Evolutionary conservation across 2,113 vertebrate genomes (phyloP), one percentile per base, ranked within the genome.

Genomic region (Chlorodrepanis virens): DNA sequence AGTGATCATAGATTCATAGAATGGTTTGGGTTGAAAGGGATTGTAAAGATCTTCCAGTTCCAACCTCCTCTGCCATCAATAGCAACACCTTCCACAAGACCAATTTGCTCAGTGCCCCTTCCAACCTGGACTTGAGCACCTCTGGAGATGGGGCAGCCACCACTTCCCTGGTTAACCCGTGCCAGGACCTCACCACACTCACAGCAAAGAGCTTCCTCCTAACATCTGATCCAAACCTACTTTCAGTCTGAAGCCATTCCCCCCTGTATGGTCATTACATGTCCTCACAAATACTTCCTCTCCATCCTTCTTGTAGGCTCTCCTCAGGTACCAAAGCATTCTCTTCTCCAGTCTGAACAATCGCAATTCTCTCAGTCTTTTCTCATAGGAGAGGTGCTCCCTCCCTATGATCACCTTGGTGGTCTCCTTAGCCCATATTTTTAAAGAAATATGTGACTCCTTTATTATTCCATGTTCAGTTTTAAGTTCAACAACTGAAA

Each of bases 201-300:
- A 59, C 18, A 74, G 44, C 4, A 65, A 86, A 59, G 22, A 37
- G 19, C 12, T 65, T 52, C 27, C 17, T 65, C 27, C 27, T 52
- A 23, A 28, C 13, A 37, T 13, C 12, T 33, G 28, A 50, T 44
- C 44, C 19, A 44, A 72, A 44, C 5, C 21, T 37, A 5, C 6
- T 33, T 16, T 54, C 33, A 28, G 8, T 52, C 28, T 65, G 44
- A 74, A 65, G 33, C 18, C 22, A 37, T 52, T 39, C 3, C 10
- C 27, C 12, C 12, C 28, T 37, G 22, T 65, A 12, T 13, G 4
- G 10, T 42, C 37, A 37, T 6, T 65, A 13, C 14, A 72, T 5
- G 6, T 33, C 18, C 22, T 65, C 1, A 0, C 15, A 31, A 65
- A 59, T 11, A 33, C 10, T 19, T 6, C 2, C 10, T 35, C 31